A percentile compares a stretch with the other conserved stretches of the same genome.
These are phyloP conservation scores for Meloidogyne exigua DNA, from an alignment of 1,140 invertebrate species.

Conservation along the genomic window DNA sequence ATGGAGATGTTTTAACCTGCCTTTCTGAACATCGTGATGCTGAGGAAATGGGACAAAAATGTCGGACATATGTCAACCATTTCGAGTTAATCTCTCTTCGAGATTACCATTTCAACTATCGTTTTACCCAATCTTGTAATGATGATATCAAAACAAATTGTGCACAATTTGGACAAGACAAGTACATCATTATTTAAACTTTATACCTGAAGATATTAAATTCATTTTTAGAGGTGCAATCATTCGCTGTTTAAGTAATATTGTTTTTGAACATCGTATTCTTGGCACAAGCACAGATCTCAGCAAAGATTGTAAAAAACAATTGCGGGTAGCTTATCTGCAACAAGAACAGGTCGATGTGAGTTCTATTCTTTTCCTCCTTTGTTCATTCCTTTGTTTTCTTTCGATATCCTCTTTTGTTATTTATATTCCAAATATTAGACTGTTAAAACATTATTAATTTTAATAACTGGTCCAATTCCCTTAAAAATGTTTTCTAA, in stretches of 20 bases:
- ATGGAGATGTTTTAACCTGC: conserved; percentile 82
- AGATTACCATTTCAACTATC: conserved; percentile 88
- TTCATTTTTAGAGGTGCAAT: conserved; percentile 74
- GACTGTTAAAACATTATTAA: neutral
- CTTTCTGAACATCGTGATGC: conserved; percentile 88
- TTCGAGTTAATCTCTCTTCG: conserved; percentile 79
- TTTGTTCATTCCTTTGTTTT: conserved; percentile 22
- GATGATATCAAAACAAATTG: conserved; percentile 79
- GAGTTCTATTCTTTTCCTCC: conserved; percentile 43
- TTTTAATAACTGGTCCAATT: conserved; percentile 3
- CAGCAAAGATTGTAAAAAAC: conserved; percentile 67
- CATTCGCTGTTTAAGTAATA: conserved; percentile 83
- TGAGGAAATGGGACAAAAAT: conserved; percentile 74
- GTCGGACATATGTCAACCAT: conserved; percentile 88
- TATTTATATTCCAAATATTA: neutral
- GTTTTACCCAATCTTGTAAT: conserved; percentile 90
- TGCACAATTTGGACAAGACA: conserved; percentile 62
- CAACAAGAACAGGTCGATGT: conserved; percentile 64
- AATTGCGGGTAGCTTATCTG: conserved; percentile 59
- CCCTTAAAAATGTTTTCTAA: conserved; percentile 11
- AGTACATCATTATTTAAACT: conserved; percentile 38
- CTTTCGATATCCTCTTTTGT: neutral
- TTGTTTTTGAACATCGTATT: conserved; percentile 61
- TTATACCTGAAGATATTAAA: neutral
- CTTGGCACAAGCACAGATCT: conserved; percentile 83